Percentiles rank a stretch among this genome's conserved stretches.
These are phyloP conservation scores for Luehdorfia chinensis DNA, from an alignment of 1,140 invertebrate species.

Conservation along the genomic window DNA sequence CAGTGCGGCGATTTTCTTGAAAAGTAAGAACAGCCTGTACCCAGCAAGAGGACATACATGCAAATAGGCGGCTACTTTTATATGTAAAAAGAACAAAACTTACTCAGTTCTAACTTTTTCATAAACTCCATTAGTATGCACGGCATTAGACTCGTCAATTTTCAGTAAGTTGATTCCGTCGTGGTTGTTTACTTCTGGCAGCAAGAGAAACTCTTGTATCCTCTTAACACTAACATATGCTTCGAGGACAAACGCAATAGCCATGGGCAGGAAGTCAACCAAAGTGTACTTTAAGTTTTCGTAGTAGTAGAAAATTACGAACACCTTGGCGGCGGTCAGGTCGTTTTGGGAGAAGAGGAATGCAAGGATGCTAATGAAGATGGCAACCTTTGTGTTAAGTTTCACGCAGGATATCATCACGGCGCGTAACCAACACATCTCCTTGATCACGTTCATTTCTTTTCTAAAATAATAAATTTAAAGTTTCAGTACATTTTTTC, in stretches of 20 bases:
- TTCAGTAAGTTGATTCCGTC: constrained; percentile 51
- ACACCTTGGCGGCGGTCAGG: constrained; percentile 86
- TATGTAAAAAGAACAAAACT: too few species aligned
- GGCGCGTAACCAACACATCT: constrained; percentile 82
- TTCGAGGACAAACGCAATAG: constrained; percentile 78
- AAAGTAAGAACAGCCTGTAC: too few species aligned
- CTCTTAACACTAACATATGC: constrained; percentile 82
- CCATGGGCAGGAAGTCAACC: constrained; percentile 85
- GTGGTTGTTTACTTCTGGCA: constrained; percentile 76
- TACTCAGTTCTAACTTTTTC: constrained; percentile 67
- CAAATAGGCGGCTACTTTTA: too few species aligned
- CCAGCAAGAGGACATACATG: too few species aligned
- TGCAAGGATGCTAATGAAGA: constrained; percentile 87
- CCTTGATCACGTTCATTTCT: constrained; percentile 83
- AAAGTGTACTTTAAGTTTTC: constrained; percentile 84
- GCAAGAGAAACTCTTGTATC: constrained; percentile 81
- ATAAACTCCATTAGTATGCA: constrained; percentile 41
- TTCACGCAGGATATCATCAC: constrained; percentile 82
- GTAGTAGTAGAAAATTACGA: constrained; percentile 86
- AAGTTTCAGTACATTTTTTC: too few species aligned
- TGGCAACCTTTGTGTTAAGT: constrained; percentile 85
- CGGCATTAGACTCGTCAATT: constrained; percentile 33
- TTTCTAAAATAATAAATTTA: constrained; percentile 61
- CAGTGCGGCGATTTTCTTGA: too few species aligned
- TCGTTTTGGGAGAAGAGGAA: constrained; percentile 83